These are phyloP conservation scores for Decapterus maruadsi DNA, from an alignment of 2,797 vertebrate species.

Conservation along the genomic window DNA sequence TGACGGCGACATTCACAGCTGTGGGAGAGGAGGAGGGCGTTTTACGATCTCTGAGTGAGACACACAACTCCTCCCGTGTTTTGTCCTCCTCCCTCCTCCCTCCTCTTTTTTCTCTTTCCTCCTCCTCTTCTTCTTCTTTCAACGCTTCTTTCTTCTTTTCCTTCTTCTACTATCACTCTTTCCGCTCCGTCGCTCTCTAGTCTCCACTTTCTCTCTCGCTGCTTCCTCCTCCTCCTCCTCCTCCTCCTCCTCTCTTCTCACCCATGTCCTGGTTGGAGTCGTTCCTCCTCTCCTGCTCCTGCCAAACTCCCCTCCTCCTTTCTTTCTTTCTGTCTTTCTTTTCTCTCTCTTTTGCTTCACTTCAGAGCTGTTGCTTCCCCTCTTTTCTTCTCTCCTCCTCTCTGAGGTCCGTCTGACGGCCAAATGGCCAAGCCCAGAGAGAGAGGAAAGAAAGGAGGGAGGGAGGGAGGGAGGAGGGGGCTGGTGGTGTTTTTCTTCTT, in stretches of 20 bases:
- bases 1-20: slow-evolving; percentile 64
- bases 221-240: slow-evolving; percentile 1
- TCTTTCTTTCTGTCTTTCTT: neutral
- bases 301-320: neutral
- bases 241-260: neutral
- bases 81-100: slow-evolving; percentile 11
- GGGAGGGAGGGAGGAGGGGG: no score
- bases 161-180: neutral
- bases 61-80: slow-evolving; percentile 55
- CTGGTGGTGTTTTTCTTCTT: slow-evolving; percentile 36
- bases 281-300: slow-evolving; percentile 2
- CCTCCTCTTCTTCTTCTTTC: slow-evolving; percentile 14
- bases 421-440: slow-evolving; percentile 66
- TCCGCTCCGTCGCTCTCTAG: neutral
- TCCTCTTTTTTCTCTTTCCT: slow-evolving; percentile 11
- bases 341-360: neutral
- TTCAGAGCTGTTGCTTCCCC: slow-evolving; percentile 23
- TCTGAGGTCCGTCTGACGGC: slow-evolving; percentile 47
- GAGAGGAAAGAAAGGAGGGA: slow-evolving; percentile 3
- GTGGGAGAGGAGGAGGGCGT: slow-evolving; percentile 55
- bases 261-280: neutral
- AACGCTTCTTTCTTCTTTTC: slow-evolving; percentile 28
- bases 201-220: neutral
- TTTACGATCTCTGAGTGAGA: slow-evolving; percentile 56
- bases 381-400: slow-evolving; percentile 13